Evolutionary conservation across 2,888 invertebrate genomes (phyloP), one percentile per base, ranked within the genome.

Genomic region (Eupithecia inturbata): DNA sequence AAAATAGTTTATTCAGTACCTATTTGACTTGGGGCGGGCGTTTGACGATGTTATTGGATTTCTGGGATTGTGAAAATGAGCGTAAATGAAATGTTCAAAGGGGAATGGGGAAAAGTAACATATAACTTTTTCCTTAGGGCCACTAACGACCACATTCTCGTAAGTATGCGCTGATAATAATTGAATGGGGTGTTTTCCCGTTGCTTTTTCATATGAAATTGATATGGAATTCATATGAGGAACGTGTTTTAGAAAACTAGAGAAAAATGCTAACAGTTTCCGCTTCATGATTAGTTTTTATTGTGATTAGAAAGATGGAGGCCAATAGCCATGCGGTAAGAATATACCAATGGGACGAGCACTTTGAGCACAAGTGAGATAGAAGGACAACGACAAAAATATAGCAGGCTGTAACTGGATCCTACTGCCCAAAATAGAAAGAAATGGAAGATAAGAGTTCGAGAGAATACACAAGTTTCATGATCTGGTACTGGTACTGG

Each of bases 401-500:
- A 49, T n/a, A 10, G 49, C n/a, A n/a, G 49, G 49, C 19, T 45
- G 19, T 19, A 45, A 49, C 49, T n/a, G n/a, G n/a, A 49, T 2
- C n/a, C 9, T 49, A 0, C 6, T 49, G 9, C 1, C 49, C 9
- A 49, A 49, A n/a, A 22, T 22, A 49, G n/a, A 49, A 10, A 49
- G 9, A 49, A n/a, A n/a, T 49, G 1, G 9, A n/a, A 36, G 7
- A 31, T n/a, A n/a, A 16, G 4, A 49, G 7, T 49, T 5, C n/a
- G n/a, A n/a, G 1, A 19, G 16, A 49, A 7, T n/a, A n/a, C 5
- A 49, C 19, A 7, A 49, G n/a, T 49, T 49, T 9, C 7, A n/a
- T n/a, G 49, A 19, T n/a, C 49, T 49, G 98, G 90, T 98, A 98
- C 95, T 98, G 98, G 36, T 31, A 31, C 31, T 31, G 31, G 31